Percentiles rank a stretch among this genome's conserved stretches.
These are phyloP conservation scores for Melanostigma gelatinosum DNA, from an alignment of 2,113 vertebrate genomes.

Conservation along the genomic window DNA sequence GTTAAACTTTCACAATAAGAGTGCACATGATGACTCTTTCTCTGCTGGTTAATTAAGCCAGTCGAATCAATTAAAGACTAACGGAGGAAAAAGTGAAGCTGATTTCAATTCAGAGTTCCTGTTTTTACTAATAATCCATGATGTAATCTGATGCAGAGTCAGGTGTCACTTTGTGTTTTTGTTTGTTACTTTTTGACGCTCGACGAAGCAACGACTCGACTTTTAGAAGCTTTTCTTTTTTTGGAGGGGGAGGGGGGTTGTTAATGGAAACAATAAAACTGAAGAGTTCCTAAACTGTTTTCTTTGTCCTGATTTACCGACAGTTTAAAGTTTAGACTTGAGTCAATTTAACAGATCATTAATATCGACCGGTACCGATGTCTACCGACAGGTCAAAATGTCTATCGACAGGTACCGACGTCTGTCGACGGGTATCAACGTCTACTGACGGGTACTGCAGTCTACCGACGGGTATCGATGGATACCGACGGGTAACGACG, in stretches of 20 bases:
- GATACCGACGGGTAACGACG: too few relatives aligned
- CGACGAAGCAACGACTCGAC: neutral
- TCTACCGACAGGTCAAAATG: too few relatives aligned
- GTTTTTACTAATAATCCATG: neutral
- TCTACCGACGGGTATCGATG: too few relatives aligned
- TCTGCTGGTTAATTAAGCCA: neutral
- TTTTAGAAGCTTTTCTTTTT: slow-evolving; percentile 8
- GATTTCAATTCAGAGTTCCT: too few relatives aligned
- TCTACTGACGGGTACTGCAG: too few relatives aligned
- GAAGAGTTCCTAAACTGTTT: neutral
- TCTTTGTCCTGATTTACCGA: neutral
- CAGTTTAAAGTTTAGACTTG: neutral
- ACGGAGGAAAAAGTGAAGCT: neutral
- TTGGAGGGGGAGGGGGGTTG: neutral
- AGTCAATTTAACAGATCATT: too few relatives aligned
- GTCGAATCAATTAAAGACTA: neutral
- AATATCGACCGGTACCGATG: too few relatives aligned
- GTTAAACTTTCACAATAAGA: slow-evolving; percentile 3
- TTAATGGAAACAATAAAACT: slow-evolving; percentile 27
- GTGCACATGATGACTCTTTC: neutral
- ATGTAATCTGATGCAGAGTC: neutral
- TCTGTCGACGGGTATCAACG: too few relatives aligned
- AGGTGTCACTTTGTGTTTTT: neutral
- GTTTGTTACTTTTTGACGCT: neutral
- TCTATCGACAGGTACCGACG: too few relatives aligned